Base-by-base conservation (phyloP, 2,888 invertebrate species). In the Kuschelorhynchus macadamiae region DNA sequence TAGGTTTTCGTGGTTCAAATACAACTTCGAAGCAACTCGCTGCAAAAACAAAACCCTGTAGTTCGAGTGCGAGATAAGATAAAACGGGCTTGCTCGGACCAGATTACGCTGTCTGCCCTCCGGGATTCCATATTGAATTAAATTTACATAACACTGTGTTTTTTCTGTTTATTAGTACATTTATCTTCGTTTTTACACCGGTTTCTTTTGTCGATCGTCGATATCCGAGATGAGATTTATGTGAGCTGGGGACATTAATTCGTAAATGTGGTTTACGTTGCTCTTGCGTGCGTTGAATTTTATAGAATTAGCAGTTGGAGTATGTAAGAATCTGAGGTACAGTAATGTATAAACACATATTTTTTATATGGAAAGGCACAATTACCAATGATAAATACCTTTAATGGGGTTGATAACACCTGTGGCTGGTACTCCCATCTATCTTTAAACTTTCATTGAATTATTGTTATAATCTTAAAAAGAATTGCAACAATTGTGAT, bases 71-170 rank as follows among this genome's bases (percentile, higher is more conserved):
- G 39, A 60, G 67, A 67, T 67, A 67, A 67, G 67, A 61, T 61
- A 53, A 55, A 46, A 21, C 47, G 42, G 55, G 53, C 60, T 30
- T n/a, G 25, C 36, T 55, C 49, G 53, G 55, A 61, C 67, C 61
- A 67, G 61, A 67, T 67, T 67, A 67, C 67, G 17, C 41, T 50
- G 53, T 49, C 62, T 61, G 67, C 62, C 67, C 67, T 62, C 52
- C 49, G 62, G 67, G 56, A 32, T 41, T 62, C 53, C 53, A 49
- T 63, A 67, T 67, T 67, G 67, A 67, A 67, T 67, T 67, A 63
- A 62, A 67, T 67, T 67, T 67, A 67, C 67, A 67, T 67, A 67
- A 67, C 67, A 63, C 42, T 20, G 42, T 46, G 57, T 62, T 61
- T 67, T 57, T 67, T 67, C 59, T 32, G 50, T 65, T 57, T 65